Conservation (phyloP, 1,140 invertebrate species). For the Triops cancriformis region DNA sequence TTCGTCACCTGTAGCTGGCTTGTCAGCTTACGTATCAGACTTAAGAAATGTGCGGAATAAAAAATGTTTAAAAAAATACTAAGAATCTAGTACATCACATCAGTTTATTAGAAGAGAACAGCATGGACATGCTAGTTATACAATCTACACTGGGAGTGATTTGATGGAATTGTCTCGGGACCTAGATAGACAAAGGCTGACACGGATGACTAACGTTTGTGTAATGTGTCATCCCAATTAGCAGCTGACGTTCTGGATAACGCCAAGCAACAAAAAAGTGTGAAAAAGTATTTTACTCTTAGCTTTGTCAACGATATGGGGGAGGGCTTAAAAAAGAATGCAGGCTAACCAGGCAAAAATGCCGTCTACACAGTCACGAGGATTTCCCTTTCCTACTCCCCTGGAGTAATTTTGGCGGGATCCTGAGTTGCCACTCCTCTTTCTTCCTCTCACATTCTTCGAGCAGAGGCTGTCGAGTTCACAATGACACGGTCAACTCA, state of each 20-base stretch:
- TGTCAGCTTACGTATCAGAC: neutral
- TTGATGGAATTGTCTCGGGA: neutral
- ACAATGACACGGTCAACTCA: neutral
- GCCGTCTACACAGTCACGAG: neutral
- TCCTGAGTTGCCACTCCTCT: neutral
- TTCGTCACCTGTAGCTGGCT: neutral
- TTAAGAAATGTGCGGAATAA: neutral
- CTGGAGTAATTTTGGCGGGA: neutral
- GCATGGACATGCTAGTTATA: neutral
- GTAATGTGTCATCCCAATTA: constrained; percentile 8
- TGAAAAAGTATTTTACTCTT: neutral
- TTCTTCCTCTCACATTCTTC: neutral
- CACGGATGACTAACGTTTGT: constrained; percentile 9
- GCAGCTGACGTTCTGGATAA: neutral
- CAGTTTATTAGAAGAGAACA: neutral
- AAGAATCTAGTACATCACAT: neutral
- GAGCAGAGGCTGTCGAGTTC: neutral
- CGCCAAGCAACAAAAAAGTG: neutral
- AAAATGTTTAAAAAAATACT: neutral
- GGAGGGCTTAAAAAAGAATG: neutral
- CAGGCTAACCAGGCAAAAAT: neutral
- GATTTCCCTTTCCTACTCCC: neutral
- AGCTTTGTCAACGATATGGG: neutral
- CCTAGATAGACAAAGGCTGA: constrained; percentile 14
- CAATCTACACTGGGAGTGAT: constrained; percentile 3